phyloP scores from a whole-genome alignment of 1,140 invertebrate genomes.

The Drosophila murphyi region DNA sequence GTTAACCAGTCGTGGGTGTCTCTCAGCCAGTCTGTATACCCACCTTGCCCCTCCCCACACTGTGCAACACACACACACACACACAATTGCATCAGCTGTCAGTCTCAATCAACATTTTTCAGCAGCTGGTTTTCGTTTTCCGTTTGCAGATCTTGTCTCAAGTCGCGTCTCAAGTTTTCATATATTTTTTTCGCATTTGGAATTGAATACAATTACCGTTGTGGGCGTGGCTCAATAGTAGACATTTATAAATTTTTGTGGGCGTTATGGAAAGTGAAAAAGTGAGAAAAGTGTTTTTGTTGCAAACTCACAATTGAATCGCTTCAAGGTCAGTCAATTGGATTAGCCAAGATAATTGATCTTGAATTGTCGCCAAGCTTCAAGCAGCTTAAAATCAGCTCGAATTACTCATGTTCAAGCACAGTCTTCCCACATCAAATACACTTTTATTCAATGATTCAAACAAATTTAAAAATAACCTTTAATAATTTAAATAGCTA shows the following conservation, averaged over 20 bases:
- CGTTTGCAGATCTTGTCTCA: slow-evolving; percentile 54
- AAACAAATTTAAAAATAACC: neutral
- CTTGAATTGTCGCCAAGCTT: neutral
- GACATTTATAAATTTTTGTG: slow-evolving; percentile 6
- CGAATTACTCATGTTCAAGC: neutral
- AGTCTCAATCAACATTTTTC: slow-evolving; percentile 59
- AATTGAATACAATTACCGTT: slow-evolving; percentile 64
- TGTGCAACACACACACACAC: neutral
- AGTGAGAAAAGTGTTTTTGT: slow-evolving; percentile 11
- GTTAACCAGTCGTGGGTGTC: slow-evolving; percentile 31
- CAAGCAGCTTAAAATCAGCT: neutral
- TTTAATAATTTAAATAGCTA: neutral
- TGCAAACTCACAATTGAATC: neutral
- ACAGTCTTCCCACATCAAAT: slow-evolving; percentile 6
- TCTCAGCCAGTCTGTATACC: slow-evolving; percentile 26
- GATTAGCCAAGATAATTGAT: slow-evolving; percentile 10
- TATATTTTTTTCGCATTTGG: slow-evolving; percentile 50
- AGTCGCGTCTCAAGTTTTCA: slow-evolving; percentile 27
- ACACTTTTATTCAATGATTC: neutral
- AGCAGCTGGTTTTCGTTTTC: slow-evolving; percentile 65
- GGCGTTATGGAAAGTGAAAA: slow-evolving; percentile 44
- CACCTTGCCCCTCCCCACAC: neutral
- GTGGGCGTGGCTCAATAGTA: slow-evolving; percentile 33
- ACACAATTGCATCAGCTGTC: slow-evolving; percentile 17
- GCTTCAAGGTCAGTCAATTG: slow-evolving; percentile 19